Percentiles rank a stretch among this genome's conserved stretches.
Evolutionary conservation across 2,888 invertebrate species (phyloP).

Genomic region (Drosophila anomelani): DNA sequence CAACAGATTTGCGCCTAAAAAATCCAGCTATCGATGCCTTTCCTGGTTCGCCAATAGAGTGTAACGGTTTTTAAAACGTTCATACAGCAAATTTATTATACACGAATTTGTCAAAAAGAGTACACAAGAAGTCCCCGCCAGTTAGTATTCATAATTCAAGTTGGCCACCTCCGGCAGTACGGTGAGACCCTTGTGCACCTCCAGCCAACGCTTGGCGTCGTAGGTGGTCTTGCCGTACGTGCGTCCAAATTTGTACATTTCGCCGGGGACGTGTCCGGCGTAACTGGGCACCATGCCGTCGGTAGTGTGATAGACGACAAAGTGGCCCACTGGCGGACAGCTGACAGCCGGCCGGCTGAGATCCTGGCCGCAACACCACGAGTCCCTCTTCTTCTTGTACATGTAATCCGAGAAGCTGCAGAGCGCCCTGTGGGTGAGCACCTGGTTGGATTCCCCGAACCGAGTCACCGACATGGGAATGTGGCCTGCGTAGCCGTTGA

Average conservation of each 20-base stretch:
- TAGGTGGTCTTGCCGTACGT: conserved; percentile 91
- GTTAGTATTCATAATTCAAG: conserved; percentile 56
- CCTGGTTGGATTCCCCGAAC: conserved; percentile 85
- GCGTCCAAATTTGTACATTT: conserved; percentile 89
- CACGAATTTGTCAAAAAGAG: neutral
- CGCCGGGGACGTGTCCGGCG: conserved; percentile 91
- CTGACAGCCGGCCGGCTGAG: conserved; percentile 72
- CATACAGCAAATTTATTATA: neutral
- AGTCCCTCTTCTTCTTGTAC: conserved; percentile 89
- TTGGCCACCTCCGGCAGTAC: conserved; percentile 69
- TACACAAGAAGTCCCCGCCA: conserved; percentile 21
- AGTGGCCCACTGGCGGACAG: conserved; percentile 70
- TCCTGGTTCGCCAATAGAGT: neutral
- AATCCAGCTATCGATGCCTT: neutral
- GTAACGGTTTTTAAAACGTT: neutral
- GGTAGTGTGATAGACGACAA: conserved; percentile 90
- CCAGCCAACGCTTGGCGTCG: conserved; percentile 90
- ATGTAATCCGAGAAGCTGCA: conserved; percentile 91
- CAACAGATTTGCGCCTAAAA: neutral
- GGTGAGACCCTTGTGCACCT: conserved; percentile 80
- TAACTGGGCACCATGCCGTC: conserved; percentile 91
- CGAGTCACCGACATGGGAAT: conserved; percentile 82
- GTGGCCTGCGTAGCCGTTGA: conserved; percentile 82
- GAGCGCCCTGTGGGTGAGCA: conserved; percentile 89
- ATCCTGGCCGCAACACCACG: conserved; percentile 87